A percentile compares a stretch with the other conserved stretches of the same genome.
Conservation (phyloP, 1,140 invertebrate genomes). For the Rhagoletis pomonella region DNA sequence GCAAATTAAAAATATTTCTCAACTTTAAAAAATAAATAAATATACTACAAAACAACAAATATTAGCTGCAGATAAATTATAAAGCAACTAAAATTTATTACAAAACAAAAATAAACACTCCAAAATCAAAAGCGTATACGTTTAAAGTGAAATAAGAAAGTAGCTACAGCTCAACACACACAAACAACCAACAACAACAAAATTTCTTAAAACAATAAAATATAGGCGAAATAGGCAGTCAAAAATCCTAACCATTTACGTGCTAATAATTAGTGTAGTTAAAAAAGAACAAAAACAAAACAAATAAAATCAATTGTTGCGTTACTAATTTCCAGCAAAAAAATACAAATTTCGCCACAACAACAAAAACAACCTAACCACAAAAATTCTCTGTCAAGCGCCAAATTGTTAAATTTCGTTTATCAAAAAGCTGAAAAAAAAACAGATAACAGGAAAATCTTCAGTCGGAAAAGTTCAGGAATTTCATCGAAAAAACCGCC, state of each 20-base stretch:
- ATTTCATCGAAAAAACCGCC: slow-evolving; percentile 52
- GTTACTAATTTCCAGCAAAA: background rate
- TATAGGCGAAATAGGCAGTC: too few relatives aligned
- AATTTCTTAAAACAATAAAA: background rate
- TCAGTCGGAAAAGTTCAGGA: background rate
- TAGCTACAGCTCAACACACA: background rate
- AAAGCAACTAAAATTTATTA: background rate
- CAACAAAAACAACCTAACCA: background rate
- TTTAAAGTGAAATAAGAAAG: background rate
- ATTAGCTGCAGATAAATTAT: slow-evolving; percentile 8
- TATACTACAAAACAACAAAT: background rate
- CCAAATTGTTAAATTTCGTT: slow-evolving; percentile 35
- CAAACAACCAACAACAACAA: background rate
- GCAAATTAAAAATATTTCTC: background rate
- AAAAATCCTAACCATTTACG: too few relatives aligned
- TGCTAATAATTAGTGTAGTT: background rate
- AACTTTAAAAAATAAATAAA: background rate
- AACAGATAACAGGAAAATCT: background rate
- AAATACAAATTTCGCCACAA: slow-evolving; percentile 1
- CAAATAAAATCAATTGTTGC: background rate
- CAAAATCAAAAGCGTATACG: slow-evolving; percentile 15
- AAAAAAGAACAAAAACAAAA: background rate
- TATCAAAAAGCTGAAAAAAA: background rate
- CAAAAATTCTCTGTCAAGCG: slow-evolving; percentile 34
- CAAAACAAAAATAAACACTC: background rate